These are phyloP conservation scores for Harpagifer antarcticus DNA, from an alignment of 2,797 vertebrate genomes.

Conservation along the genomic window DNA sequence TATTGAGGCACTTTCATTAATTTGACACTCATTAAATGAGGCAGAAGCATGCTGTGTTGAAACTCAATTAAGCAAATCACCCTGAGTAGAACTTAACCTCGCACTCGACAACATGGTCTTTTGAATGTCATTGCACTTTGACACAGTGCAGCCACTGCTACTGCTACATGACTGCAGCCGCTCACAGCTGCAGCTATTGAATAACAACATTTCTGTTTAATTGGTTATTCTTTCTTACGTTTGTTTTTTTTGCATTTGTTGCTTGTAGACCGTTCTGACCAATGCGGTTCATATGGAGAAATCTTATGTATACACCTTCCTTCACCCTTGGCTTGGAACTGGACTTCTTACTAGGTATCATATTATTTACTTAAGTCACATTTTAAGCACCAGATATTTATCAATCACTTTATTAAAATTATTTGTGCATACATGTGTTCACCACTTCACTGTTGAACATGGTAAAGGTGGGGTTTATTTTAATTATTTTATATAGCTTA, in stretches of 20 bases:
- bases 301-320: conserved; percentile 87
- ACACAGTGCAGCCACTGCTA: not conserved
- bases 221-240: not conserved
- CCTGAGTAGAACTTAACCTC: not conserved
- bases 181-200: not conserved
- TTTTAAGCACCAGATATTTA: too few species aligned
- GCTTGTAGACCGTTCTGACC: conserved; percentile 84
- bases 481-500: too few species aligned
- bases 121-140: not conserved
- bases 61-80: not conserved
- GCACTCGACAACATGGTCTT: not conserved
- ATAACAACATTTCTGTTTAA: not conserved
- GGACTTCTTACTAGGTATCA: conserved; percentile 95
- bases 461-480: too few species aligned
- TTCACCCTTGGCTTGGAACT: conserved; percentile 95
- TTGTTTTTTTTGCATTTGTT: not conserved
- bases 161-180: not conserved
- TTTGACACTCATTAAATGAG: not conserved
- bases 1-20: not conserved
- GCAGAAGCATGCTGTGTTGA: not conserved
- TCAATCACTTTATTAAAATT: too few species aligned
- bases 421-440: too few species aligned
- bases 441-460: too few species aligned
- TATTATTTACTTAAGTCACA: too few species aligned
- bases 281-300: conserved; percentile 92